Evolutionary conservation across 1,140 invertebrate genomes (phyloP), one percentile per base, ranked within the genome.

Genomic region (Drosophila prosaltans): DNA sequence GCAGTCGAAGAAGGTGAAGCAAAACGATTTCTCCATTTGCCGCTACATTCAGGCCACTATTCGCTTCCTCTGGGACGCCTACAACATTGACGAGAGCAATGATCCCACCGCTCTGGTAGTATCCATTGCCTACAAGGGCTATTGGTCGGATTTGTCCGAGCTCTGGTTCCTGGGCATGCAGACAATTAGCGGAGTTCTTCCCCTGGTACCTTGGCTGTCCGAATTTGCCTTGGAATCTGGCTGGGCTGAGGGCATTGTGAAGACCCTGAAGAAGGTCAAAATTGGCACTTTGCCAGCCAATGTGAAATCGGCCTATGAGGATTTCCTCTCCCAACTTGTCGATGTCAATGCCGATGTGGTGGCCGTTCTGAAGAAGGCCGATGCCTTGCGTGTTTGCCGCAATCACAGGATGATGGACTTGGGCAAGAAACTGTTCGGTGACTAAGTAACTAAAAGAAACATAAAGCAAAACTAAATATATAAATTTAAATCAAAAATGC

Each of bases 81-180:
- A 97, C 85, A 96, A 95, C 80, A 95, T 97, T 32, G 97, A 97
- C 90, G 97, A 98, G 91, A 96, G 96, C 24, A 96, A 96, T 90
- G 96, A 97, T 91, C 95, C 95, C 10, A 95, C 94, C 24, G 95
- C 95, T 62, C 92, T 98, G 40, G 96, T 97, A 2, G 96, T 98
- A 0, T 95, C 97, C 2, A 96, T 97, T 93, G 94, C 94, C 10
- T 98, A 98, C 91, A 97, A 97, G 86, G 95, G 96, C 89, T 93
- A 95, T 69, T 98, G 97, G 97, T 95, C 95, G 91, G 97, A 98
- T 81, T 94, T 98, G 16, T 96, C 95, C 92, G 97, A 98, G 92
- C 93, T 98, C 1, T 98, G 97, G 97, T 98, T 98, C 92, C 93
- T 98, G 24, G 97, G 97, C 10, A 97, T 98, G 97, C 97, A 98